phyloP scores from a whole-genome alignment of 2,797 vertebrate species.

The Peromyscus eremicus region DNA sequence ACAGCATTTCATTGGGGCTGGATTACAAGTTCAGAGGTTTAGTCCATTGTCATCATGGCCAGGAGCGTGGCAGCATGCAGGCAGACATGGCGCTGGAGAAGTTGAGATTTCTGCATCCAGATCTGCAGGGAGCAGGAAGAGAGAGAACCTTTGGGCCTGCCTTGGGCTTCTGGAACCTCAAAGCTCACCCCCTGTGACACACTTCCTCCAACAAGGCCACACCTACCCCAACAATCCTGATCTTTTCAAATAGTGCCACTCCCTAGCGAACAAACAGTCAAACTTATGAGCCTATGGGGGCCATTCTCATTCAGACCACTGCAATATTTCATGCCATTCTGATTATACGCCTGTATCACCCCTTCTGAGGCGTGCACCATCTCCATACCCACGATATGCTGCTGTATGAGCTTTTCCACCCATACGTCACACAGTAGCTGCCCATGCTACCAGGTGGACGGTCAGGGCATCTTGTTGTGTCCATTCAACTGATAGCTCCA shows the following conservation, averaged over 20 bases:
- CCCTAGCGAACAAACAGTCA: too few species aligned
- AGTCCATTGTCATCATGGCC: not conserved
- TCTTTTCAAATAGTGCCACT: not conserved
- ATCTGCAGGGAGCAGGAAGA: not conserved
- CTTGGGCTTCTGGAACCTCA: not conserved
- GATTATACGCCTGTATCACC: too few species aligned
- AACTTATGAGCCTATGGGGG: not conserved
- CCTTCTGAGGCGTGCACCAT: not conserved
- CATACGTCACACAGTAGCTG: not conserved
- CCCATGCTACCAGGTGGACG: too few species aligned
- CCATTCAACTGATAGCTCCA: not conserved
- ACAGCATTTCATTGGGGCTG: not conserved
- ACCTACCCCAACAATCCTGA: not conserved
- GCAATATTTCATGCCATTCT: not conserved
- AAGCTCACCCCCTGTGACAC: not conserved
- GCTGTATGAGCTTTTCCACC: not conserved
- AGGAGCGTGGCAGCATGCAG: not conserved
- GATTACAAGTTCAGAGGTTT: not conserved
- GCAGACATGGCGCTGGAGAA: not conserved
- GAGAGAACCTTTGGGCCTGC: not conserved
- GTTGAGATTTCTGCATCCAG: not conserved
- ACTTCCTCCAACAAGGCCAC: not conserved
- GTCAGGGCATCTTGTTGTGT: not conserved
- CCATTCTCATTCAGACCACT: not conserved
- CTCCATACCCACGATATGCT: too few species aligned